Evolutionary conservation across 2,888 invertebrate species (phyloP).

Genomic region (Coecobrya sp.): DNA sequence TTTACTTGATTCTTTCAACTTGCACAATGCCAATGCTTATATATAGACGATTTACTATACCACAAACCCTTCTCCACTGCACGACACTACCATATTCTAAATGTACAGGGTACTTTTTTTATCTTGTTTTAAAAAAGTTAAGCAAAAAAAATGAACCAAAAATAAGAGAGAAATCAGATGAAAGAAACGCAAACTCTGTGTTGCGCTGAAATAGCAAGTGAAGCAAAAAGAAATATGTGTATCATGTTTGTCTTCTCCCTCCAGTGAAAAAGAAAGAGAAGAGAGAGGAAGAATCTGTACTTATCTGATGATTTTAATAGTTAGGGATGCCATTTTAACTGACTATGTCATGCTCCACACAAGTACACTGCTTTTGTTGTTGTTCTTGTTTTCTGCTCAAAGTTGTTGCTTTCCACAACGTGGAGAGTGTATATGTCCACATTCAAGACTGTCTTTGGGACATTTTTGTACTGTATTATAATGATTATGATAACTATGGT

Average conservation of each 20-base stretch:
- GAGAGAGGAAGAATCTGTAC: constrained; percentile 56
- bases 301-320: constrained; percentile 80
- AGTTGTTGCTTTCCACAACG: constrained; percentile 40
- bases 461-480: constrained; percentile 56
- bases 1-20: constrained; percentile 30
- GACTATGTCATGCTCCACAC: constrained; percentile 54
- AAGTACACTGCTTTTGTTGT: constrained; percentile 3
- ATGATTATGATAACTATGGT: constrained; percentile 46
- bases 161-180: constrained; percentile 32
- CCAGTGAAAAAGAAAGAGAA: constrained; percentile 9
- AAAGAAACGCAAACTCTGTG: constrained; percentile 38
- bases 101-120: not conserved
- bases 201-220: constrained; percentile 36
- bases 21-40: constrained; percentile 1
- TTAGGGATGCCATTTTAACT: constrained; percentile 73
- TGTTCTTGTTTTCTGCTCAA: constrained; percentile 32
- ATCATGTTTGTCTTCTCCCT: constrained; percentile 25
- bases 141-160: constrained; percentile 34
- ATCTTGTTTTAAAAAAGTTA: not conserved
- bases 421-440: not conserved
- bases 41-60: constrained; percentile 48
- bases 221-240: constrained; percentile 48
- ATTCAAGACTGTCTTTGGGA: constrained; percentile 22
- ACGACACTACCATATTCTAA: not conserved
- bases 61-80: constrained; percentile 32